These are phyloP conservation scores for Scolanthus callimorphus DNA, from an alignment of 92 coral and sea anemone genomes.

Conservation along the genomic window DNA sequence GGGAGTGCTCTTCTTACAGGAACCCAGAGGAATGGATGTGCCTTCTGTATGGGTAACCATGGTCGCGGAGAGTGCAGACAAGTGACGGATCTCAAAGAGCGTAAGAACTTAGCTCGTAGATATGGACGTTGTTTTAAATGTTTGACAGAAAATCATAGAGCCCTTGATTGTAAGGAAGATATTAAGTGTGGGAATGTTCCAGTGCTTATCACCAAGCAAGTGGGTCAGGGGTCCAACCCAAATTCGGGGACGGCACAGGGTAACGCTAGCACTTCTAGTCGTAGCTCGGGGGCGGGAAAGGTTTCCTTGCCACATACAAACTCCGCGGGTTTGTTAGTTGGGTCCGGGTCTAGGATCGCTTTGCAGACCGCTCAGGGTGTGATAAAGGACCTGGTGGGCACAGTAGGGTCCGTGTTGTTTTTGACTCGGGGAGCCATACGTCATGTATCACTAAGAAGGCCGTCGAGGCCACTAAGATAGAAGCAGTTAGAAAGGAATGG, in stretches of 20 bases:
- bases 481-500: slow-evolving; percentile 32
- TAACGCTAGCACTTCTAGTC: no score
- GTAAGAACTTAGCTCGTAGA: background rate
- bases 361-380: slow-evolving; percentile 37
- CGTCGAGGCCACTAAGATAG: background rate
- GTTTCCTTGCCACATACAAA: no score
- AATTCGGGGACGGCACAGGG: no score
- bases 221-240: no score
- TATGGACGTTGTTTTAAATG: slow-evolving; percentile 16
- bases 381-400: slow-evolving; percentile 12
- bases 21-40: background rate
- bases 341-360: slow-evolving; percentile 22
- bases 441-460: slow-evolving; percentile 13
- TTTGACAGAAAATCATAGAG: slow-evolving; percentile 1
- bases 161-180: background rate
- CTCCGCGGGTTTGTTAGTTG: slow-evolving; percentile 16
- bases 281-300: no score
- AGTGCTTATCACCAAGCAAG: slow-evolving; percentile 1
- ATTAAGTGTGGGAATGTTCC: background rate
- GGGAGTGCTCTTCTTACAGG: background rate
- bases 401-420: slow-evolving; percentile 23
- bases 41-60: slow-evolving; percentile 4
- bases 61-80: background rate
- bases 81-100: background rate
- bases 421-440: slow-evolving; percentile 36